These are phyloP conservation scores for Danionella cerebrum DNA, from an alignment of 2,113 vertebrate species.

Conservation along the genomic window DNA sequence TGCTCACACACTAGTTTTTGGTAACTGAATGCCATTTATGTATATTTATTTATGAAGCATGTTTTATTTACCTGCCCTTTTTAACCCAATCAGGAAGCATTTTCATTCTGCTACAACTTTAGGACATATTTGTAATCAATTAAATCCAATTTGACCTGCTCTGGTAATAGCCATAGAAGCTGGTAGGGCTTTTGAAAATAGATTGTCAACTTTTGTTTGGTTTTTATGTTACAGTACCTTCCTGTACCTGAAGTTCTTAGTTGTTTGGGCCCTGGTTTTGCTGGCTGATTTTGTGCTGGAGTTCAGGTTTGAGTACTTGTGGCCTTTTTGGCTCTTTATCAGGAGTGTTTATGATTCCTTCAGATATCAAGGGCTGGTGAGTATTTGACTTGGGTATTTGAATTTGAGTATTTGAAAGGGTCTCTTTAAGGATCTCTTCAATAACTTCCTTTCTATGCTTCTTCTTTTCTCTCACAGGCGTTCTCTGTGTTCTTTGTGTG, in stretches of 20 bases:
- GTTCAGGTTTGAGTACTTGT: conserved; percentile 97
- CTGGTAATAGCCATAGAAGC: too few relatives aligned
- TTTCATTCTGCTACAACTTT: too few relatives aligned
- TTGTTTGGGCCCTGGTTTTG: conserved; percentile 94
- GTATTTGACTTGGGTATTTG: conserved; percentile 39
- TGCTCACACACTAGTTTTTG: too few relatives aligned
- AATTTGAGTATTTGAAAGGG: background rate
- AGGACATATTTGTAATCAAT: too few relatives aligned
- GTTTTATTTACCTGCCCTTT: too few relatives aligned
- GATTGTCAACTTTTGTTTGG: background rate
- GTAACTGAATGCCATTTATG: too few relatives aligned
- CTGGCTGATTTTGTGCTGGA: conserved; percentile 97
- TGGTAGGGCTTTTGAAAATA: too few relatives aligned
- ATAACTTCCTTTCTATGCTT: background rate
- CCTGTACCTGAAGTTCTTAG: conserved; percentile 95
- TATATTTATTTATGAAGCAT: too few relatives aligned
- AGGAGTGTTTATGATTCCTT: conserved; percentile 98
- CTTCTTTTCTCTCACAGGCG: conserved; percentile 64
- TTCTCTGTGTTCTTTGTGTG: conserved; percentile 99
- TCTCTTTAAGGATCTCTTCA: too few relatives aligned
- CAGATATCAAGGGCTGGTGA: conserved; percentile 97
- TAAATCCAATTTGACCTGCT: too few relatives aligned
- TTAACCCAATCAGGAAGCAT: too few relatives aligned
- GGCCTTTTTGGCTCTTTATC: conserved; percentile 99
- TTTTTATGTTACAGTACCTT: conserved; percentile 73